Evolutionary conservation across 2,113 vertebrate species (phyloP).

Genomic region (Synodontis membranacea): DNA sequence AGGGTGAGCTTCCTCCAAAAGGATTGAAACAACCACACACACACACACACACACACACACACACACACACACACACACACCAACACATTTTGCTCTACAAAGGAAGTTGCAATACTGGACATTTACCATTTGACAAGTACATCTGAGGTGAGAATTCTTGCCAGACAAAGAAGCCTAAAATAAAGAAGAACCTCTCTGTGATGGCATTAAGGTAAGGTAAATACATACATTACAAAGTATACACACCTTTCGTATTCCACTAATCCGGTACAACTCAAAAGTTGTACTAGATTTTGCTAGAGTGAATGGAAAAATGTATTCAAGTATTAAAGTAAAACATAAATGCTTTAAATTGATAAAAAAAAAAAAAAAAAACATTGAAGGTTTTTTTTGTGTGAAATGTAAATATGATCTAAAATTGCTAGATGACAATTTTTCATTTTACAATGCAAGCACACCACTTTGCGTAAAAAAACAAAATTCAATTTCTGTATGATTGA

Average conservation of each 20-base stretch:
- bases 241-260: no score
- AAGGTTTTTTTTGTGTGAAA: neutral
- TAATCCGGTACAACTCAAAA: neutral
- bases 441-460: neutral
- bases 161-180: neutral
- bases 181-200: neutral
- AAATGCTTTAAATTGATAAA: neutral
- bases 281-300: neutral
- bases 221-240: no score
- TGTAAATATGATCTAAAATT: neutral
- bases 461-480: neutral
- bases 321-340: neutral
- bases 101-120: neutral
- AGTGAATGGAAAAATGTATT: neutral
- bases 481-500: neutral
- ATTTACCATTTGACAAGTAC: neutral
- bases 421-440: neutral
- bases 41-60: neutral
- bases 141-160: neutral
- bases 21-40: neutral
- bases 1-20: neutral
- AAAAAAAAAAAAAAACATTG: no score
- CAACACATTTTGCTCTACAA: neutral
- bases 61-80: neutral
- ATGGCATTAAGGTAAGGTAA: constrained; percentile 31